phyloP scores from a whole-genome alignment of 2,113 vertebrate genomes.

The Sula dactylatra region DNA sequence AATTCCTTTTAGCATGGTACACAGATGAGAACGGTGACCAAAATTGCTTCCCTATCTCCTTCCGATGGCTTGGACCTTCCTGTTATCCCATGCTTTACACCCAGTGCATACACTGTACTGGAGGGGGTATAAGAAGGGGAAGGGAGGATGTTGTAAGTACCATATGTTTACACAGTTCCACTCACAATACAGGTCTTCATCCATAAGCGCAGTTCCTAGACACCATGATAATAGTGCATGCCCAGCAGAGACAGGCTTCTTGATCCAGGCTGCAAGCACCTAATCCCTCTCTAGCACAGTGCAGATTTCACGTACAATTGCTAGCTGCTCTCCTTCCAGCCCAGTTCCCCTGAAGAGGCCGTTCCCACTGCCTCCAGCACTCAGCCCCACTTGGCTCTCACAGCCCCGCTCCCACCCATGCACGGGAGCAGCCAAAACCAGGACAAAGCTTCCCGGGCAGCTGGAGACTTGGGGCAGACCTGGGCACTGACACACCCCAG shows the following conservation, averaged over 20 bases:
- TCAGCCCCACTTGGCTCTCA: neutral
- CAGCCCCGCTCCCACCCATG: neutral
- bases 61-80: neutral
- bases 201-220: neutral
- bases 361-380: neutral
- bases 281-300: neutral
- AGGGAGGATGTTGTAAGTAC: neutral
- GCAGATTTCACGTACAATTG: too few species aligned
- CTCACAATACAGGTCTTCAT: neutral
- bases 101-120: too few species aligned
- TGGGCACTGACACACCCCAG: rapidly evolving
- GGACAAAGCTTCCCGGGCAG: neutral
- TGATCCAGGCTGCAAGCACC: rapidly evolving
- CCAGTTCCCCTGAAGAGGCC: neutral
- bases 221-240: neutral
- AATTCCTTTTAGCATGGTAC: neutral
- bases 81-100: neutral
- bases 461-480: neutral
- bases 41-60: neutral
- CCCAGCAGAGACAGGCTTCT: neutral
- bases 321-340: neutral
- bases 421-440: neutral
- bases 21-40: neutral
- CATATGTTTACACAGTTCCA: neutral
- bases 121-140: neutral